Evolutionary conservation across 2,113 vertebrate genomes (phyloP).

Genomic region (Zosterops borbonicus): DNA sequence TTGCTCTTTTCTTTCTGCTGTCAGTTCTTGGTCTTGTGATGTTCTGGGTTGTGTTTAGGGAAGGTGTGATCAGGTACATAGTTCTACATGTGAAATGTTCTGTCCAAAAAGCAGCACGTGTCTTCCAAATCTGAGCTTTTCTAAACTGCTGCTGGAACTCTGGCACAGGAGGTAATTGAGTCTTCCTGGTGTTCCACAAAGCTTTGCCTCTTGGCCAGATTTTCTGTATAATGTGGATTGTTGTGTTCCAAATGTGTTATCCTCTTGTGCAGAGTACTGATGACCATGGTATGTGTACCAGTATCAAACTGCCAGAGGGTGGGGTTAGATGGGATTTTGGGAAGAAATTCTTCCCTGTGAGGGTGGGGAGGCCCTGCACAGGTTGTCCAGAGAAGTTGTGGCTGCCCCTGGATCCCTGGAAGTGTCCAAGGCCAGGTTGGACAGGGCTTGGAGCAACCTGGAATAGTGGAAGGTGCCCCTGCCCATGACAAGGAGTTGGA

Average conservation of each 20-base stretch:
- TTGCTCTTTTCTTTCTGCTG: not conserved
- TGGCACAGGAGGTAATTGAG: not conserved
- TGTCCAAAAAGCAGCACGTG: rapidly evolving
- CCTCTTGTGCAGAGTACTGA: not conserved
- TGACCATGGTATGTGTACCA: not conserved
- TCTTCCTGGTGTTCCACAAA: not conserved
- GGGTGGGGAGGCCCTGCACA: not conserved
- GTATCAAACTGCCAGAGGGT: not conserved
- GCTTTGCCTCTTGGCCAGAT: not conserved
- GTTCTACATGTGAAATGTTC: not conserved
- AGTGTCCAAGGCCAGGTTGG: not conserved
- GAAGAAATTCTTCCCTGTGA: not conserved
- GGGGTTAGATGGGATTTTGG: not conserved
- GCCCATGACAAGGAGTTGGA: not conserved
- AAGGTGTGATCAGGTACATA: not conserved
- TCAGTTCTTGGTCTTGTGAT: not conserved
- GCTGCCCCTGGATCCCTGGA: not conserved
- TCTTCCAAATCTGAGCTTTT: not conserved
- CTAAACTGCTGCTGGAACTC: not conserved
- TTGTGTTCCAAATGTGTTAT: not conserved
- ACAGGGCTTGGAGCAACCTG: not conserved
- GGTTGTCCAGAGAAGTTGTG: not conserved
- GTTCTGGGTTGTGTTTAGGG: not conserved
- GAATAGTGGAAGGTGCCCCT: not conserved
- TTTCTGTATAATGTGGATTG: not conserved